Percentiles rank a stretch among this genome's conserved stretches.
These are phyloP conservation scores for Eidolon dupreanum DNA, from an alignment of 2,797 vertebrate species.

Conservation along the genomic window DNA sequence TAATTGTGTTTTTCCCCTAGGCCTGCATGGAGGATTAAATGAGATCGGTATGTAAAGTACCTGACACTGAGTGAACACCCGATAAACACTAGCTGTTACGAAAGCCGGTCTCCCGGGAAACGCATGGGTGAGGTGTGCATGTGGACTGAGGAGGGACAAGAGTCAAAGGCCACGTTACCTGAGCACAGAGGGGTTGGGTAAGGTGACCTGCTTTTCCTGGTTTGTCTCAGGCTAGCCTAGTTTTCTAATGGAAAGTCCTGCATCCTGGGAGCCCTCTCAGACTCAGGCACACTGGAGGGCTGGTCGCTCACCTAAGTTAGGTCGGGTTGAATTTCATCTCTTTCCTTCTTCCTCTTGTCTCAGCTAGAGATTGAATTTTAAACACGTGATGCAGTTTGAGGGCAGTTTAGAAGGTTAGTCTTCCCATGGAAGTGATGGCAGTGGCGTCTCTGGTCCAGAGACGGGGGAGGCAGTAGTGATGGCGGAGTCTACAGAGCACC, in stretches of 20 bases:
- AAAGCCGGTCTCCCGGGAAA: background rate
- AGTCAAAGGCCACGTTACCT: background rate
- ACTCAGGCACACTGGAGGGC: fast-evolving
- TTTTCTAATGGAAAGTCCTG: background rate
- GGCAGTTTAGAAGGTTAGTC: background rate
- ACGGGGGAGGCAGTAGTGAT: background rate
- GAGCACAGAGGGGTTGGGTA: background rate
- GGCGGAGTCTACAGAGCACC: background rate
- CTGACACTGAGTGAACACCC: background rate
- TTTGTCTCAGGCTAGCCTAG: background rate
- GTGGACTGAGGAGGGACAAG: background rate
- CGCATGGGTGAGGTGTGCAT: fast-evolving
- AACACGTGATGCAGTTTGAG: background rate
- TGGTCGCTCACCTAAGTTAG: background rate
- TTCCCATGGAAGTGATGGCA: background rate
- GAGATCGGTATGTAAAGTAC: background rate
- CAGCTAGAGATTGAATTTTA: background rate
- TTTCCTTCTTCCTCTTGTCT: background rate
- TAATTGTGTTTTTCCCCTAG: background rate
- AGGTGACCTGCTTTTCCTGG: background rate
- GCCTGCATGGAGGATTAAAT: background rate
- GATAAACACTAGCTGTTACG: fast-evolving
- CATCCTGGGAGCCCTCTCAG: background rate
- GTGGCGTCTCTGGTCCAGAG: background rate
- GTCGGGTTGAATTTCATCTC: background rate